phyloP scores from a whole-genome alignment of 2,888 invertebrate genomes.

The Reticulitermes lucifugus region DNA sequence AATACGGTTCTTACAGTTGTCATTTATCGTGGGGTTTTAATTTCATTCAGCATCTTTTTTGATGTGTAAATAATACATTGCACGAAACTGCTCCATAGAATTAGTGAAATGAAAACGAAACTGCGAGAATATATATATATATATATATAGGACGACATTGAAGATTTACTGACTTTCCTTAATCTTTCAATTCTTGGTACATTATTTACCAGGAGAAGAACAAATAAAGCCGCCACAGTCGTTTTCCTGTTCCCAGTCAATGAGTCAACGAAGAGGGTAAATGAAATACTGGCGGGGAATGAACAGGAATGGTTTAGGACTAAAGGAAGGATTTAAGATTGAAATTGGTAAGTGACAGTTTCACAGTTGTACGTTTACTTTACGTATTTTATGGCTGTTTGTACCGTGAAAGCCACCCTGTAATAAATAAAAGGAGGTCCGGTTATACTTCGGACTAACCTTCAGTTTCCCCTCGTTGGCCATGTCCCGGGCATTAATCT shows the following conservation, averaged over 20 bases:
- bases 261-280: conserved; percentile 2
- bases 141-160: neutral
- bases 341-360: neutral
- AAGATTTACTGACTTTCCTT: neutral
- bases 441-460: neutral
- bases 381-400: neutral
- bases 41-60: too few relatives aligned
- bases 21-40: too few relatives aligned
- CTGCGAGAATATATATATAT: neutral
- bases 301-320: neutral
- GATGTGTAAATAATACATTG: too few relatives aligned
- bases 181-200: conserved; percentile 6
- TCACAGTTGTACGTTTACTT: neutral
- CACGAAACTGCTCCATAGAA: too few relatives aligned
- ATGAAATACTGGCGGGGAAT: neutral
- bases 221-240: neutral
- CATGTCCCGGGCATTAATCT: conserved; percentile 9
- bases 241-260: conserved; percentile 21
- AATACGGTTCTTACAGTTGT: too few relatives aligned
- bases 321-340: neutral
- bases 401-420: neutral
- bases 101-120: too few relatives aligned
- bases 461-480: neutral
- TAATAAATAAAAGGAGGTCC: neutral
- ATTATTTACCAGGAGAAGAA: neutral